phyloP scores from a whole-genome alignment of 2,888 invertebrate species.

The Melikaiella ostensackeni region DNA sequence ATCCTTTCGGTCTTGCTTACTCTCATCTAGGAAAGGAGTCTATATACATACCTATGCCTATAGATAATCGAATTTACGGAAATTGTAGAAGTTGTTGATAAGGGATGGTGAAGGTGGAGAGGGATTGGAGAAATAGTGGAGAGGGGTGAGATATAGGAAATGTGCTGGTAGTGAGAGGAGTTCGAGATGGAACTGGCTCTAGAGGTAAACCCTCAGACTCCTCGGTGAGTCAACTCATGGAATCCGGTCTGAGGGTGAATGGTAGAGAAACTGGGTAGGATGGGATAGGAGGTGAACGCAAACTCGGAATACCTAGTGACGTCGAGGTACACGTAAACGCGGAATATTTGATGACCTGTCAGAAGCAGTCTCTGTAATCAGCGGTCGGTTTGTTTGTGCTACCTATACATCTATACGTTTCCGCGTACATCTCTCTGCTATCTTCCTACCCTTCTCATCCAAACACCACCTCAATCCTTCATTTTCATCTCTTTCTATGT shows the following conservation, averaged over 20 bases:
- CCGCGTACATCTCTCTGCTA: constrained; percentile 48
- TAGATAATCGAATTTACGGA: constrained; percentile 73
- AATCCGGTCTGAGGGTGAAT: constrained; percentile 56
- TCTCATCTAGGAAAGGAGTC: constrained; percentile 47
- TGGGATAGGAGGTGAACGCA: constrained; percentile 62
- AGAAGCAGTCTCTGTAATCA: constrained; percentile 76
- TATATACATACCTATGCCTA: constrained; percentile 43
- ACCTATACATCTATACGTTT: constrained; percentile 60
- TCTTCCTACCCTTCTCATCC: constrained; percentile 43
- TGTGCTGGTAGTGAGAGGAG: constrained; percentile 53
- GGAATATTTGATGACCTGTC: constrained; percentile 76
- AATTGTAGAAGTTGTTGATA: constrained; percentile 62
- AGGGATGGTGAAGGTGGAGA: neutral
- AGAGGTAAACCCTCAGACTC: constrained; percentile 68
- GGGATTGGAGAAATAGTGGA: constrained; percentile 42
- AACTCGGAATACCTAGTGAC: constrained; percentile 72
- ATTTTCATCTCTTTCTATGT: constrained; percentile 44
- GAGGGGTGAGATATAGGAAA: constrained; percentile 50
- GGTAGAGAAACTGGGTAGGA: constrained; percentile 47
- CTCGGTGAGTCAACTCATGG: constrained; percentile 63
- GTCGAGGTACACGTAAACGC: constrained; percentile 74
- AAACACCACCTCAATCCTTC: constrained; percentile 3
- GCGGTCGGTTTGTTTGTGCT: constrained; percentile 75
- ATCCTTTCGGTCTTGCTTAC: constrained; percentile 58
- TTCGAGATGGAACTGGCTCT: constrained; percentile 63